Conservation (phyloP, 2,797 vertebrate species). For the Falco novaeseelandiae region DNA sequence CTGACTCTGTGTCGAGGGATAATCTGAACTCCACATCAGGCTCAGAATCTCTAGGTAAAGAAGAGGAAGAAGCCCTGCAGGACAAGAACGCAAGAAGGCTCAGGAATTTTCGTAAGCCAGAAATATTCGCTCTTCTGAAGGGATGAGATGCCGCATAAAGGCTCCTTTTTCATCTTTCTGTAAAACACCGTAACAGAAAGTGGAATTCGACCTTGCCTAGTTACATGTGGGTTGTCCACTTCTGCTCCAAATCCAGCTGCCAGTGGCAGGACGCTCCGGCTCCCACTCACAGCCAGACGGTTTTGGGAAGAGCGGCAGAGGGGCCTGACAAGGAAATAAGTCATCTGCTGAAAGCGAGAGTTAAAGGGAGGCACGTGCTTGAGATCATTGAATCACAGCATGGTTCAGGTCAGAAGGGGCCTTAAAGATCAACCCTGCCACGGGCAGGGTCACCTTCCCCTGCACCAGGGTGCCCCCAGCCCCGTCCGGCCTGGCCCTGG, state of each 20-base stretch:
- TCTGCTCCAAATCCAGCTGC: neutral
- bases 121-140: neutral
- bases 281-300: neutral
- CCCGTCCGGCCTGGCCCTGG: rapidly evolving
- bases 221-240: neutral
- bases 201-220: neutral
- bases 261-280: neutral
- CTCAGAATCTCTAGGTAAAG: neutral
- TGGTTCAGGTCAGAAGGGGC: neutral
- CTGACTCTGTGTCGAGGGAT: neutral
- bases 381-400: neutral
- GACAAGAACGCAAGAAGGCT: neutral
- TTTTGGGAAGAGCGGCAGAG: neutral
- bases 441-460: neutral
- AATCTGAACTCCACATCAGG: neutral
- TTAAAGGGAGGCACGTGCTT: neutral
- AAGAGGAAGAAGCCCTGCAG: neutral
- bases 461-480: rapidly evolving
- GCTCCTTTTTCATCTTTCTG: neutral
- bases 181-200: neutral
- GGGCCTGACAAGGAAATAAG: neutral
- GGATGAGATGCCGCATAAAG: rapidly evolving
- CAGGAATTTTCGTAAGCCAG: neutral
- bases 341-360: neutral
- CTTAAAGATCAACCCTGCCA: neutral